Evolutionary conservation across 2,797 vertebrate genomes (phyloP).

Genomic region (Bucorvus abyssinicus): DNA sequence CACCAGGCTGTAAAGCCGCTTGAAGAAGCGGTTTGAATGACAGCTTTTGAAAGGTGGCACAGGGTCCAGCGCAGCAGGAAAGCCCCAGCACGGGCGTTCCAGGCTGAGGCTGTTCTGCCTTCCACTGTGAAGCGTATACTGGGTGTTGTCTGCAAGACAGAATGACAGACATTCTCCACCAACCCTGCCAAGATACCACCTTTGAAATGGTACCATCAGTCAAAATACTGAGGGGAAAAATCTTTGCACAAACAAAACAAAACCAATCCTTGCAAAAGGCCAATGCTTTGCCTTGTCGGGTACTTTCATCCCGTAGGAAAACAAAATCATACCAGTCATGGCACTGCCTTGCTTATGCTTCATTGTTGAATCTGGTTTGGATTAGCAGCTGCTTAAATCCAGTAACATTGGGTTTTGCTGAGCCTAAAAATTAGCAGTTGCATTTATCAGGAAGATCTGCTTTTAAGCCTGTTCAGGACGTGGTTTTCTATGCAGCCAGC

Average conservation of each 20-base stretch:
- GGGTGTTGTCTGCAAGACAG: background rate
- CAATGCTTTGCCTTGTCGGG: background rate
- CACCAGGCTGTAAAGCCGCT: background rate
- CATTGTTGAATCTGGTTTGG: background rate
- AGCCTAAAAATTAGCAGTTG: background rate
- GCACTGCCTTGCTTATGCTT: background rate
- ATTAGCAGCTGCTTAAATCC: background rate
- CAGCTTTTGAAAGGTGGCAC: fast-evolving
- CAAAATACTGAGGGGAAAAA: background rate
- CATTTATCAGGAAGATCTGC: background rate
- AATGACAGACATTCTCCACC: background rate
- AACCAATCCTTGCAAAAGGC: background rate
- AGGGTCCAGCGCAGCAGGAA: background rate
- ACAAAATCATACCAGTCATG: background rate
- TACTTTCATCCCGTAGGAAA: background rate
- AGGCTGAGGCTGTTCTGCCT: background rate
- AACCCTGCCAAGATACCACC: background rate
- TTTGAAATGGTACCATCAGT: background rate
- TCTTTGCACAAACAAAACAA: background rate
- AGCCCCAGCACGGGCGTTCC: background rate
- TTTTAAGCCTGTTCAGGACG: background rate
- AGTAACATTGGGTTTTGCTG: background rate
- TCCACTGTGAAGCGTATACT: background rate
- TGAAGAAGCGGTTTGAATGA: background rate
- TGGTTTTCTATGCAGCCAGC: background rate